Percentiles rank a stretch among this genome's conserved stretches.
Evolutionary conservation across 2,113 vertebrate species (phyloP).

Genomic region (Rostratula benghalensis): DNA sequence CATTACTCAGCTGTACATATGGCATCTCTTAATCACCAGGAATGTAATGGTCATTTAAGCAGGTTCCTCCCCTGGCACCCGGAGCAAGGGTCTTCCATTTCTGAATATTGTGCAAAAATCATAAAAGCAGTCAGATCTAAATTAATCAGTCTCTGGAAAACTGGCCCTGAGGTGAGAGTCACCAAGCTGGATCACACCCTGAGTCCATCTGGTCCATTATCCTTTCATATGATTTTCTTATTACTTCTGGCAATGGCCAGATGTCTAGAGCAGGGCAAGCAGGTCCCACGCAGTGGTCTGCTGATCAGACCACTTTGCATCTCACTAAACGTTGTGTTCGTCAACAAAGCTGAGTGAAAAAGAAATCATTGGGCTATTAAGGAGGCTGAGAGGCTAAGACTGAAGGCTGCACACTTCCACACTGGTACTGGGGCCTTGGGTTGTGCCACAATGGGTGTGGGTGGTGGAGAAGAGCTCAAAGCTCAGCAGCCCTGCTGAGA

Average conservation of each 20-base stretch:
- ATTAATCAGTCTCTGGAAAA: conserved; percentile 51
- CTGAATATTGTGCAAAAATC: conserved; percentile 25
- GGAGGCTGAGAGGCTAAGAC: neutral
- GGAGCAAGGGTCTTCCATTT: conserved; percentile 13
- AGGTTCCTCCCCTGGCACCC: conserved; percentile 12
- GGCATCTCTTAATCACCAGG: conserved; percentile 45
- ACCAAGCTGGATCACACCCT: conserved; percentile 33
- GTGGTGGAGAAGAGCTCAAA: neutral
- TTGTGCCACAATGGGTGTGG: neutral
- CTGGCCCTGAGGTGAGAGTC: conserved; percentile 49
- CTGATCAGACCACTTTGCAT: conserved; percentile 3
- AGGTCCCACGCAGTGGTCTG: neutral
- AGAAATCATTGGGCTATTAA: neutral
- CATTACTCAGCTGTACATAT: conserved; percentile 20
- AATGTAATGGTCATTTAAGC: conserved; percentile 44
- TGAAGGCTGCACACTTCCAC: neutral
- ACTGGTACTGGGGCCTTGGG: fast-evolving
- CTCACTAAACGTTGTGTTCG: neutral
- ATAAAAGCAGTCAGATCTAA: conserved; percentile 32
- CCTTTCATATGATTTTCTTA: conserved; percentile 53
- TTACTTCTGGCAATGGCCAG: conserved; percentile 40
- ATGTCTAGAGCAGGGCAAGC: conserved; percentile 46
- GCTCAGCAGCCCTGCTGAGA: neutral
- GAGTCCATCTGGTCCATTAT: conserved; percentile 62
- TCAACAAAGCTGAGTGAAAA: neutral